Conservation (phyloP, 2,797 vertebrate species). For the Sebastes kiyomatsui region DNA sequence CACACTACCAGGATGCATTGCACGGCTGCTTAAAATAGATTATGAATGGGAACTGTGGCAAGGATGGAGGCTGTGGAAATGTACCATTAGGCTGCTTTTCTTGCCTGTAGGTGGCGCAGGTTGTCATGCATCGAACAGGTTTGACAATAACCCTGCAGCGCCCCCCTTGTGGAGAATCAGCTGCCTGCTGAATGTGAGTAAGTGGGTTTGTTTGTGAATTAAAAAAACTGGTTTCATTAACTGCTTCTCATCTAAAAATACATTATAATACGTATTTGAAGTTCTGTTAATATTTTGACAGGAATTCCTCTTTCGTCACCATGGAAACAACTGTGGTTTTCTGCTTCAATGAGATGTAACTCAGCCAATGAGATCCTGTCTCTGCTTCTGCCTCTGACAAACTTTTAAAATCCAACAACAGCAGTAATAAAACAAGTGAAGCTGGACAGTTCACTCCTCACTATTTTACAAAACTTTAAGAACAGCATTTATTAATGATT, state of each 20-base stretch:
- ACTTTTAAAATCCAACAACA: neutral
- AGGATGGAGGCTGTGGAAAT: too few relatives aligned
- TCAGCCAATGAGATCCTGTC: neutral
- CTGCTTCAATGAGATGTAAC: neutral
- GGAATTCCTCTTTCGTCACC: neutral
- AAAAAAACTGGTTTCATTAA: neutral
- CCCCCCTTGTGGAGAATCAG: too few relatives aligned
- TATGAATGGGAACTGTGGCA: too few relatives aligned
- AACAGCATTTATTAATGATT: neutral
- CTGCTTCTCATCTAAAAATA: neutral
- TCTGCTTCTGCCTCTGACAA: neutral
- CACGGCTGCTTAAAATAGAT: too few relatives aligned
- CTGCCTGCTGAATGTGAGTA: too few relatives aligned
- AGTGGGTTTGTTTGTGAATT: neutral
- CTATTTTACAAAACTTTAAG: slow-evolving; percentile 5
- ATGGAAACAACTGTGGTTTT: neutral
- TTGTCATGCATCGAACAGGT: neutral
- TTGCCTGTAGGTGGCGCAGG: neutral
- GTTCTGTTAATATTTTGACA: neutral
- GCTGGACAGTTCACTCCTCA: neutral
- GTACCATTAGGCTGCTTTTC: neutral
- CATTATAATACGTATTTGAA: neutral
- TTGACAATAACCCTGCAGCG: neutral
- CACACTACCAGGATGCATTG: too few relatives aligned
- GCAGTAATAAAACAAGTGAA: neutral